These are phyloP conservation scores for Tretioscincus oriximinensis DNA, from an alignment of 2,113 vertebrate genomes.

Conservation along the genomic window DNA sequence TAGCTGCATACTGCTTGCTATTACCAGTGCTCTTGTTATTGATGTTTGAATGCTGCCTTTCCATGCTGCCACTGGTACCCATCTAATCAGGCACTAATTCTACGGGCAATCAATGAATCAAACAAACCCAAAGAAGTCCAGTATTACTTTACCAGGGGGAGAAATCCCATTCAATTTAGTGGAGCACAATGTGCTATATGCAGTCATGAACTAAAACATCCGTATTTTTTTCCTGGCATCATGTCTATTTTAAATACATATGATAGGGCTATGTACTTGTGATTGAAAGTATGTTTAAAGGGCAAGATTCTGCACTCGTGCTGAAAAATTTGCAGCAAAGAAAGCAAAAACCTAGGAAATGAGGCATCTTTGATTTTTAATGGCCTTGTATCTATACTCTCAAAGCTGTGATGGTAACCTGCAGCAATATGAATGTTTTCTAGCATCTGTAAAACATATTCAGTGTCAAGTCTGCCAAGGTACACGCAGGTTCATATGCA, in stretches of 20 bases:
- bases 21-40: no score
- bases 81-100: no score
- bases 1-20: no score
- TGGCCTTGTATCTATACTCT: no score
- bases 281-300: background rate
- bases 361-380: background rate
- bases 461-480: background rate
- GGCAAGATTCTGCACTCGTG: background rate
- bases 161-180: background rate
- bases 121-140: background rate
- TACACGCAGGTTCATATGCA: background rate
- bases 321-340: background rate
- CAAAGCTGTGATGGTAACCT: background rate
- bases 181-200: background rate
- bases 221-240: background rate
- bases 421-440: background rate
- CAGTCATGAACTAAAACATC: background rate
- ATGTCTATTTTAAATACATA: background rate
- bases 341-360: background rate
- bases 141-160: background rate
- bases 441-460: background rate
- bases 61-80: no score
- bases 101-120: background rate
- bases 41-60: no score
- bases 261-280: background rate